A percentile compares a stretch with the other conserved stretches of the same genome.
Conservation (phyloP, 2,113 vertebrate species). For the Amblyopsis rosae region DNA sequence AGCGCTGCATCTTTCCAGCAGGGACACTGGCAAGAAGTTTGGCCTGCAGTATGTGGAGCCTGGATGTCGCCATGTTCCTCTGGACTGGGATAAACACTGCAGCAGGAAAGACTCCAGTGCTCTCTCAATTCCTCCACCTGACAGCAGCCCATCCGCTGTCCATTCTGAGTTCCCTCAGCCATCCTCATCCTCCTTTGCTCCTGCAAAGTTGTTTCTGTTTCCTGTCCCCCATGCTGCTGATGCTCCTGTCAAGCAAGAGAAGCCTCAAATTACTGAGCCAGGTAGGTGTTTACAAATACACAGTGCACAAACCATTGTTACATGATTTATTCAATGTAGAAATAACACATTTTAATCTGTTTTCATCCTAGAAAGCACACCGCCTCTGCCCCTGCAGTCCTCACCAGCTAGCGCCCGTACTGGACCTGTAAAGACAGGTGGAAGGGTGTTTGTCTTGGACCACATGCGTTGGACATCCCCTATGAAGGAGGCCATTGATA, state of each 20-base stretch:
- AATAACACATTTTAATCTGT: too few species aligned
- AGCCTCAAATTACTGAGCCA: too few species aligned
- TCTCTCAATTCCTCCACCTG: too few species aligned
- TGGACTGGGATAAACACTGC: slow-evolving; percentile 28
- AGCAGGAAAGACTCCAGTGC: not conserved
- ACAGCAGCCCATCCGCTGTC: not conserved
- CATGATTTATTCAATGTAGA: too few species aligned
- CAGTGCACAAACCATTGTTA: too few species aligned
- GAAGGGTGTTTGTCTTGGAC: slow-evolving; percentile 12
- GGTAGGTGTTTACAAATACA: too few species aligned
- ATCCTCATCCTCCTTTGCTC: too few species aligned
- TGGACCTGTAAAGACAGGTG: slow-evolving; percentile 18
- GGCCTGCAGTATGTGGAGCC: slow-evolving; percentile 29
- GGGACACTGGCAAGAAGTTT: slow-evolving; percentile 35
- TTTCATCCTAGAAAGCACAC: not conserved
- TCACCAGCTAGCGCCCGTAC: not conserved
- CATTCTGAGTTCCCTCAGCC: too few species aligned
- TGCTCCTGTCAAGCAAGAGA: too few species aligned
- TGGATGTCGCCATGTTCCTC: slow-evolving; percentile 23
- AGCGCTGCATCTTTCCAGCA: slow-evolving; percentile 18
- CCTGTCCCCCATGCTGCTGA: too few species aligned
- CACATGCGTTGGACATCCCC: slow-evolving; percentile 4
- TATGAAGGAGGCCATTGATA: slow-evolving; percentile 17
- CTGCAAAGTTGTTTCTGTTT: too few species aligned
- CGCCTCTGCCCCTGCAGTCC: not conserved